Evolutionary conservation across 2,797 vertebrate species (phyloP), one percentile per base, ranked within the genome.

Genomic region (Arnoldichthys spilopterus): DNA sequence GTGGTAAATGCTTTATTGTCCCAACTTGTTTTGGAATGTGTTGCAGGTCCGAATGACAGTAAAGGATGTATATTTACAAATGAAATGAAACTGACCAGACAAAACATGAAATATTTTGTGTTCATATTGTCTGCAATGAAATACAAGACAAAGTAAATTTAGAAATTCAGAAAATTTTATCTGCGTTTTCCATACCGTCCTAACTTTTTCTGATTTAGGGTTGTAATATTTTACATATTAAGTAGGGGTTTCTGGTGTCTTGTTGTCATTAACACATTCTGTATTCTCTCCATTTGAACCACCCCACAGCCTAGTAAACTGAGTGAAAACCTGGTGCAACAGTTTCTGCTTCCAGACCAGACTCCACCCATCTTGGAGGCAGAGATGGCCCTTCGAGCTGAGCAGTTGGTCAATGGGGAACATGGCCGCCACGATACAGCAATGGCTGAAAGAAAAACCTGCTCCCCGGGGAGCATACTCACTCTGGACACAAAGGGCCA

Each of bases 251-350:
- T 62, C n/a, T 64, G 1, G 26, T 53, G 32, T 74, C n/a, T 30
- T 69, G 7, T 56, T 71, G 12, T 70, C 22, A 3, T 74, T 2
- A 54, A 40, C 0, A 13, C 53, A 16, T 62, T 71, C 47, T 59
- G 51, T 24, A 54, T 15, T 28, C 62, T 2, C n/a, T 45, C 28
- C 51, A 8, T 16, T 63, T 26, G 4, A 49, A 43, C 13, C 0
- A 16, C 13, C 64, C 66, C 16, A 56, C 84, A 94, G 93, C 90
- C 92, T 0, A 91, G 82, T 77, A 94, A 94, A 82, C 87, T 93
- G 45, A 93, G 85, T 2, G 87, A 92, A 77, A 88, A 91, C 85
- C 89, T 94, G 0, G 93, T 94, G 47, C 94, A 95, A 69, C 93
- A 94, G 86, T 95, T 95, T 84, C 91, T 94, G 11, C 77, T 91